Evolutionary conservation across 2,888 invertebrate genomes (phyloP).

Genomic region (Periphyllus acericola): DNA sequence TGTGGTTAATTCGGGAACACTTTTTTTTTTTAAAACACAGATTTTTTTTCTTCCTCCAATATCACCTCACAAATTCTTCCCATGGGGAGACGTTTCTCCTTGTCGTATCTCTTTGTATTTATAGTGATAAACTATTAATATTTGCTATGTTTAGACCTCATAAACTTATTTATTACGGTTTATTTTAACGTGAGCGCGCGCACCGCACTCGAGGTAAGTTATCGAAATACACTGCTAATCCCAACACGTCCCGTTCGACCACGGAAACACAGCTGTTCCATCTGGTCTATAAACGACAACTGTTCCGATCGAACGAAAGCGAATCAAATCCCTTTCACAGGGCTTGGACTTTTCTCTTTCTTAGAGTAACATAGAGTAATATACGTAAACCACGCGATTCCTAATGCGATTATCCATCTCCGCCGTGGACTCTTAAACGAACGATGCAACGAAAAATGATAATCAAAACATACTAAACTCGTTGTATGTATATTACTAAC

Average conservation of each 20-base stretch:
- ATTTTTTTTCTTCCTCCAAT: conserved; percentile 13
- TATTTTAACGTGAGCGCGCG: neutral
- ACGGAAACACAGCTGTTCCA: too few species aligned
- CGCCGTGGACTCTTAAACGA: too few species aligned
- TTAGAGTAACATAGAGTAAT: too few species aligned
- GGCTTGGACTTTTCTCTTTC: neutral
- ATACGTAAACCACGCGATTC: neutral
- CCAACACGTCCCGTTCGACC: too few species aligned
- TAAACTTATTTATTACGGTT: conserved; percentile 31
- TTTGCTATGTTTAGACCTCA: conserved; percentile 27
- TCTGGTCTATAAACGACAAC: too few species aligned
- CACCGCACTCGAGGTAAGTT: too few species aligned
- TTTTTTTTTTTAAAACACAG: too few species aligned
- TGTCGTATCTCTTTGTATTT: conserved; percentile 9
- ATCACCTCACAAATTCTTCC: conserved; percentile 17
- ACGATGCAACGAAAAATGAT: neutral
- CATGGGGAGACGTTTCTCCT: neutral
- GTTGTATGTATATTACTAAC: neutral
- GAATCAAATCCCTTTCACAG: neutral
- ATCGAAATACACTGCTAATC: too few species aligned
- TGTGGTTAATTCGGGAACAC: conserved; percentile 9
- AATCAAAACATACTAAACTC: neutral
- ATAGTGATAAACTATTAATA: conserved; percentile 28
- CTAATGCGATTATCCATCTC: neutral
- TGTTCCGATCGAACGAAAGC: neutral